Percentiles rank a stretch among this genome's conserved stretches.
Evolutionary conservation across 1,140 invertebrate species (phyloP).

Genomic region (Plutomurus gul): DNA sequence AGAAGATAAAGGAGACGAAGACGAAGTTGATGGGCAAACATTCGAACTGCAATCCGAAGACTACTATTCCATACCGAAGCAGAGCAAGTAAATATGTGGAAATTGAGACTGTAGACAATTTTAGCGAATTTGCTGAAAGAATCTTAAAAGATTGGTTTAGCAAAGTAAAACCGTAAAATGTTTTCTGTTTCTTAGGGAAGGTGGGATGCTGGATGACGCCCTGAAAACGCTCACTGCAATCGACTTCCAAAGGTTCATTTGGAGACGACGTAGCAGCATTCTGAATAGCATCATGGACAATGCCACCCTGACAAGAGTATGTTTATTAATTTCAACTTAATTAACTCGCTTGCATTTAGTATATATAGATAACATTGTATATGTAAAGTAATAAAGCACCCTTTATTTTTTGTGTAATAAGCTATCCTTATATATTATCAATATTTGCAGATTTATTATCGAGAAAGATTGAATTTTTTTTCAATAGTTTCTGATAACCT

Average conservation of each 20-base stretch:
- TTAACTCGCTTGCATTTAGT: neutral
- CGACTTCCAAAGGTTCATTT: conserved; percentile 46
- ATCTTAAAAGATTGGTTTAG: neutral
- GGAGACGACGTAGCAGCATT: neutral
- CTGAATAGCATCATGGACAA: neutral
- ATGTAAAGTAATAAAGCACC: too few species aligned
- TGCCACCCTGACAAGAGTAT: neutral
- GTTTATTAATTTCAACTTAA: neutral
- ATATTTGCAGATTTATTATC: too few species aligned
- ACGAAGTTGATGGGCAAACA: neutral
- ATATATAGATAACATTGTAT: neutral
- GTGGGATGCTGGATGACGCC: neutral
- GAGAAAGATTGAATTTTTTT: too few species aligned
- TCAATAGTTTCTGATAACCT: too few species aligned
- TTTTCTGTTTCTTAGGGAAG: conserved; percentile 26
- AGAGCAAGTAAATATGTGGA: too few species aligned
- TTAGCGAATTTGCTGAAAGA: too few species aligned
- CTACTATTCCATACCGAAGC: too few species aligned
- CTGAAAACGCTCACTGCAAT: conserved; percentile 41
- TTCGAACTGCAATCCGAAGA: neutral
- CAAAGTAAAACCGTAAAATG: neutral
- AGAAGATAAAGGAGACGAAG: too few species aligned
- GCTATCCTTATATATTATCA: neutral
- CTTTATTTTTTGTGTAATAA: too few species aligned
- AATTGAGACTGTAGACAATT: too few species aligned